phyloP scores from a whole-genome alignment of 2,888 invertebrate genomes.

The Agriotes lineatus region DNA sequence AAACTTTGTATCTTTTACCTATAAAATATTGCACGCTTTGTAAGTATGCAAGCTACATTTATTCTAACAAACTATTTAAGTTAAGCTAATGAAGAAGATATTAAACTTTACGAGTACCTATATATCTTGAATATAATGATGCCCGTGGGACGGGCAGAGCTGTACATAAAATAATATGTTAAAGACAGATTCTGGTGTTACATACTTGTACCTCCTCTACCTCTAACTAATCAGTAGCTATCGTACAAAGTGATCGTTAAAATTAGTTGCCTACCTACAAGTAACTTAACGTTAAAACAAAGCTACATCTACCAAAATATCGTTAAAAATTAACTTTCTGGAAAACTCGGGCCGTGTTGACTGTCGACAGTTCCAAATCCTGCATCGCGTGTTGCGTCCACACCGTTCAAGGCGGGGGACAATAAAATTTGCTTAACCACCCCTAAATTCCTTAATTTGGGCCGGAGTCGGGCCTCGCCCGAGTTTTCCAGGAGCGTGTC shows the following conservation, averaged over 20 bases:
- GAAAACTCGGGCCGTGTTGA: too few relatives aligned
- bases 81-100: conserved; percentile 49
- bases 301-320: conserved; percentile 27
- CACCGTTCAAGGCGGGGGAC: too few relatives aligned
- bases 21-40: conserved; percentile 49
- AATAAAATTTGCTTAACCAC: too few relatives aligned
- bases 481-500: conserved; percentile 43
- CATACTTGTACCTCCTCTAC: conserved; percentile 35
- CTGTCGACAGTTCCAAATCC: too few relatives aligned
- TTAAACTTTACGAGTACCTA: conserved; percentile 50
- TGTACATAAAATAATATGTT: conserved; percentile 45
- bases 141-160: conserved; percentile 46
- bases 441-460: background rate
- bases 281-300: conserved; percentile 32
- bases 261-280: conserved; percentile 20
- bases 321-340: conserved; percentile 18
- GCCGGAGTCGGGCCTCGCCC: conserved; percentile 9
- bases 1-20: conserved; percentile 49
- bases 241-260: conserved; percentile 30
- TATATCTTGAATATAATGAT: conserved; percentile 48
- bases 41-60: conserved; percentile 51
- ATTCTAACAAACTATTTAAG: conserved; percentile 51
- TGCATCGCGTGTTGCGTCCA: too few relatives aligned
- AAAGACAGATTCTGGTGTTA: conserved; percentile 32
- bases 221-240: conserved; percentile 30